These are phyloP conservation scores for Semaprochilodus insignis DNA, from an alignment of 2,797 vertebrate genomes.

Conservation along the genomic window DNA sequence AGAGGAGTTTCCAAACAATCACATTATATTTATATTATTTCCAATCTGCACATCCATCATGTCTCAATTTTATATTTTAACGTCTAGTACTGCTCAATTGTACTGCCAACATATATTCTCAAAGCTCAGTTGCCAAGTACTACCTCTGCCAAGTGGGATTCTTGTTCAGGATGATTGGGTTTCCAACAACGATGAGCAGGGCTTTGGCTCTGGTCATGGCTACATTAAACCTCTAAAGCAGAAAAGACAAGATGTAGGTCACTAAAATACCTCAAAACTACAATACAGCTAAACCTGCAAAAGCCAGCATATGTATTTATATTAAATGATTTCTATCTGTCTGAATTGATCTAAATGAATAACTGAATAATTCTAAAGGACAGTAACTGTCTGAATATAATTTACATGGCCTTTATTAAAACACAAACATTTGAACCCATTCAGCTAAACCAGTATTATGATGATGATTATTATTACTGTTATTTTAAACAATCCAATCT, in stretches of 20 bases:
- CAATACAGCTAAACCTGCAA: neutral
- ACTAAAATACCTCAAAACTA: neutral
- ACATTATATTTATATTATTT: too few species aligned
- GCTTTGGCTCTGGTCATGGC: conserved; percentile 92
- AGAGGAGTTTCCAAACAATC: too few species aligned
- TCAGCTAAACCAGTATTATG: neutral
- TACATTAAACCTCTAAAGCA: conserved; percentile 91
- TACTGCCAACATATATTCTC: neutral
- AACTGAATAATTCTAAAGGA: neutral
- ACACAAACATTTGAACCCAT: neutral
- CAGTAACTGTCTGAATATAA: neutral
- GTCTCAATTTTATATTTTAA: too few species aligned
- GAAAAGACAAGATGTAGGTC: neutral
- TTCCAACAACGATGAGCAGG: conserved; percentile 90
- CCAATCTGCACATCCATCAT: neutral
- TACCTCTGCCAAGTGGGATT: conserved; percentile 88
- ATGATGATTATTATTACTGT: too few species aligned
- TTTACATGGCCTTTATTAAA: neutral
- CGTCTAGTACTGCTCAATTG: neutral
- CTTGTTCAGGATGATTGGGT: conserved; percentile 86
- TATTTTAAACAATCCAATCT: neutral
- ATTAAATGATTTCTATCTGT: neutral
- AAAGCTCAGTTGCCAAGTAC: conserved; percentile 43
- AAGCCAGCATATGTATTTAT: neutral
- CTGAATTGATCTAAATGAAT: neutral